phyloP scores from a whole-genome alignment of 2,113 vertebrate species.

The Campylomormyrus tamandua region DNA sequence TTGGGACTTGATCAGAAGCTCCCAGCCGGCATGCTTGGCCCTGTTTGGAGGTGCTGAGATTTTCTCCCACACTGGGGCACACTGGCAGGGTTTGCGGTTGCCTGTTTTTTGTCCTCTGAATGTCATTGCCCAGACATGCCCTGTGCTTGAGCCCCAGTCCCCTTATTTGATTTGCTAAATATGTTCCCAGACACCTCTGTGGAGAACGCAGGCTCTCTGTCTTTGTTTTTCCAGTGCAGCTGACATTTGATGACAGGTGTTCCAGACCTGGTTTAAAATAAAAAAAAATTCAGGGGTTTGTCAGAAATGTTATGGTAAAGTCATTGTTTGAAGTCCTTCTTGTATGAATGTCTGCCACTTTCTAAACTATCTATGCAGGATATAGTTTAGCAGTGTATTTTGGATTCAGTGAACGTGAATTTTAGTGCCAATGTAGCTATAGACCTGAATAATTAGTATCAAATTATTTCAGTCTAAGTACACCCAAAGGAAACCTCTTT shows the following conservation, averaged over 20 bases:
- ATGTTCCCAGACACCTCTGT: neutral
- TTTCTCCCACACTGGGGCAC: neutral
- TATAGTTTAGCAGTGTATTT: neutral
- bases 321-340: neutral
- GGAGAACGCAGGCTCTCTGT: neutral
- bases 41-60: neutral
- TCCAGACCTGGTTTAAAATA: neutral
- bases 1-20: neutral
- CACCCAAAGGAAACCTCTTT: neutral
- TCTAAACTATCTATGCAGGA: neutral
- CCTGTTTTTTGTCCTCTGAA: neutral
- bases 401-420: neutral
- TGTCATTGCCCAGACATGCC: neutral
- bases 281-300: neutral
- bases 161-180: neutral
- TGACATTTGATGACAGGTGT: neutral
- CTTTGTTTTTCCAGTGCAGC: constrained; percentile 7
- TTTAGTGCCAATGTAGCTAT: neutral
- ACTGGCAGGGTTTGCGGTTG: neutral
- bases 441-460: neutral
- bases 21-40: neutral
- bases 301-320: neutral
- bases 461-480: neutral
- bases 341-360: neutral
- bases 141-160: neutral